Evolutionary conservation across 2,888 invertebrate genomes (phyloP), one percentile per base, ranked within the genome.

Genomic region (Apotomis turbidana): DNA sequence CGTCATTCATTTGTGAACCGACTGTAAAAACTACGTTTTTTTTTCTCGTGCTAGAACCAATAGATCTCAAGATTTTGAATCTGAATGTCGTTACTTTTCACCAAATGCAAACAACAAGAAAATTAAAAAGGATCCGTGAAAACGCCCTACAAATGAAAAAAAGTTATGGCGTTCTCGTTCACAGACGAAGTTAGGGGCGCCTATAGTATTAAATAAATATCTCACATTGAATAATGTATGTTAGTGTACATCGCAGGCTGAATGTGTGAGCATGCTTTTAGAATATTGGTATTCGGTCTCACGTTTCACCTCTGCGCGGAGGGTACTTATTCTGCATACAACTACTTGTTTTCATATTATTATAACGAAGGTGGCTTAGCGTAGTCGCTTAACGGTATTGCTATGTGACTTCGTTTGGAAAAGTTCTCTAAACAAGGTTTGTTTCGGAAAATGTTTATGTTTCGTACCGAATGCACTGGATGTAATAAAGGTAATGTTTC

Each of bases 271-370:
- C 74, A 75, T 76, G 76, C 76, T 78, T 76, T 78, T 75, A 76
- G 73, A 76, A 75, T 78, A 78, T 78, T 78, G 77, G 77, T 78
- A 78, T 77, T 77, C 77, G 57, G 12, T 69, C 70, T 71, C 77
- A 78, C 77, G 77, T 76, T 73, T 71, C 62, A 46, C 51, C 68
- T 60, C 72, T 6, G 70, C 59, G 54, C 51, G 60, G 60, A 58
- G 70, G 62, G 63, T 54, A 74, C 74, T 73, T 74, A 75, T 74
- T 75, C 71, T 63, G 70, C 68, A 71, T 74, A 73, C 61, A 70
- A 74, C 74, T 76, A 73, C 73, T 76, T 74, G 74, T 74, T 75
- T 70, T 54, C 70, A 59, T 70, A 71, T 70, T 55, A 74, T 69
- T 71, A 70, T 70, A 66, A 70, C 38, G 69, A 66, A 15, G 67